These are phyloP conservation scores for Ataeniobius toweri DNA, from an alignment of 2,797 vertebrate species.

Conservation along the genomic window DNA sequence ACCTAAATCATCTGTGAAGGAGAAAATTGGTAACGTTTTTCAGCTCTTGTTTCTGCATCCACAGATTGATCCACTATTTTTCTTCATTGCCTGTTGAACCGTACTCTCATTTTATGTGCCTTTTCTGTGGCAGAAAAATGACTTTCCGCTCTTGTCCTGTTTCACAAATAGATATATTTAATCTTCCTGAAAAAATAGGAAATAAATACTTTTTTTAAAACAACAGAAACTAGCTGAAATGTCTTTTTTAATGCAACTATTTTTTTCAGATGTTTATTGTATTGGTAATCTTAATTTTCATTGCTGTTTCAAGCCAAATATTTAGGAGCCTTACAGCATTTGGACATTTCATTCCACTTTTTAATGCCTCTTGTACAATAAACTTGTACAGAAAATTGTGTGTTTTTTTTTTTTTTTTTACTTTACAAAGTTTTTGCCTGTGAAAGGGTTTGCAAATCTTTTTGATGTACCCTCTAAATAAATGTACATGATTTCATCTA, in stretches of 20 bases:
- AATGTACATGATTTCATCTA: background rate
- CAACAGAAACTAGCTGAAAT: background rate
- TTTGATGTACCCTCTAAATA: background rate
- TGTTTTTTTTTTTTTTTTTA: background rate
- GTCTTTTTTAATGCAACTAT: background rate
- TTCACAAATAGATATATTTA: background rate
- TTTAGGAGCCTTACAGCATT: slow-evolving; percentile 1
- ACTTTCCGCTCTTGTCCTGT: background rate
- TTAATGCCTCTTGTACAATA: slow-evolving; percentile 23
- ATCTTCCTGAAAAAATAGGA: background rate
- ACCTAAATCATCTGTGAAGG: background rate
- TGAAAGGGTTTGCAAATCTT: background rate
- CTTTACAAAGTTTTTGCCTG: too few relatives aligned
- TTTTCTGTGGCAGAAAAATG: background rate
- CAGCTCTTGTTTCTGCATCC: background rate
- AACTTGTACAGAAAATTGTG: slow-evolving; percentile 28
- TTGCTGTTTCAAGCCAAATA: background rate
- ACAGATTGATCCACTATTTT: background rate
- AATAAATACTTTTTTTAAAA: background rate
- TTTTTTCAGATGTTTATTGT: background rate
- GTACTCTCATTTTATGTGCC: background rate
- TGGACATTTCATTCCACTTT: slow-evolving; percentile 17
- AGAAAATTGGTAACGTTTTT: background rate
- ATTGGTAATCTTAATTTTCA: background rate
- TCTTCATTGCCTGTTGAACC: background rate